A percentile compares a stretch with the other conserved stretches of the same genome.
phyloP scores from a whole-genome alignment of 2,113 vertebrate species.

The Ciconia stormi region DNA sequence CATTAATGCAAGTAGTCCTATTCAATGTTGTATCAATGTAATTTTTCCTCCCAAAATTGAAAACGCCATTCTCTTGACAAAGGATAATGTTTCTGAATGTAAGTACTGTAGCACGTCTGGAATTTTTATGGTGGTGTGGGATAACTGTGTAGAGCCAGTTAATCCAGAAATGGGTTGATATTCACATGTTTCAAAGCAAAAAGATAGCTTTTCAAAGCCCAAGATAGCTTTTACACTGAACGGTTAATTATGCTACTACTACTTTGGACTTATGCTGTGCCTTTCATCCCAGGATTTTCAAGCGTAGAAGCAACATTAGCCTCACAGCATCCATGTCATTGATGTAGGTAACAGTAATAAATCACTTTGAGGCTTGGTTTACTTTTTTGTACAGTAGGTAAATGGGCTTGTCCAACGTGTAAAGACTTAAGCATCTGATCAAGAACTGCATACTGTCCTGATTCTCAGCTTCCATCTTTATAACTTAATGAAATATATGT shows the following conservation, averaged over 20 bases:
- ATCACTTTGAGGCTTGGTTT: not conserved
- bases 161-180: not conserved
- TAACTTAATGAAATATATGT: not conserved
- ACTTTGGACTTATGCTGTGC: not conserved
- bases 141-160: not conserved
- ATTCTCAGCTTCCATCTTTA: not conserved
- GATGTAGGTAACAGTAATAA: constrained; percentile 33
- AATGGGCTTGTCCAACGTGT: not conserved
- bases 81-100: not conserved
- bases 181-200: not conserved
- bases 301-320: not conserved
- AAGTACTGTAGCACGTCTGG: not conserved
- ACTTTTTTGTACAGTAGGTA: not conserved
- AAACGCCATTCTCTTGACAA: not conserved
- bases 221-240: not conserved
- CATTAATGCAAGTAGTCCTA: not conserved
- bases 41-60: not conserved
- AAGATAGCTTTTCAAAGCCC: constrained; percentile 25
- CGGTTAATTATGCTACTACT: not conserved
- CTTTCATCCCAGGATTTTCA: constrained; percentile 28
- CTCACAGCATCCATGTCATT: not conserved
- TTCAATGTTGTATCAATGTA: not conserved
- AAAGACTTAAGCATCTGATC: not conserved
- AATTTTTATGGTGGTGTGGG: constrained; percentile 11
- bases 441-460: not conserved